Conservation (phyloP, 1,140 invertebrate species). For the Pararge aegeria region DNA sequence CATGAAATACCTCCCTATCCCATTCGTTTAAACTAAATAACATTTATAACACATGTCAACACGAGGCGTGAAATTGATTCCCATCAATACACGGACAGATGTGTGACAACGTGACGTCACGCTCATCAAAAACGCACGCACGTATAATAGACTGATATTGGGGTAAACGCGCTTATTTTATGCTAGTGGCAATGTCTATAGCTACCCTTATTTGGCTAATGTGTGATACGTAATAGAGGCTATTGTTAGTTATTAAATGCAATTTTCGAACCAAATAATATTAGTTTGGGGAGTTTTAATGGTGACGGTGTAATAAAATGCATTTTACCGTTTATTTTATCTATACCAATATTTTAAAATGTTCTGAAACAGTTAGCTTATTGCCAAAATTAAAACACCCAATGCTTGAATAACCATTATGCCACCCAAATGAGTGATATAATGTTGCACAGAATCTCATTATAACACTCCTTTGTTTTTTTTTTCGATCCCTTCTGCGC, state of each 20-base stretch:
- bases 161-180: conserved; percentile 17
- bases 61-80: conserved; percentile 49
- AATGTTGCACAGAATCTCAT: too few relatives aligned
- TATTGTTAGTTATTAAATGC: conserved; percentile 3
- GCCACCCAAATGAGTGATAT: too few relatives aligned
- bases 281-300: too few relatives aligned
- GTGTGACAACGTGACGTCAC: conserved; percentile 40
- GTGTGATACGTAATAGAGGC: conserved; percentile 19
- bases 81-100: conserved; percentile 38
- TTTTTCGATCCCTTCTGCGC: too few relatives aligned
- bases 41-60: conserved; percentile 12
- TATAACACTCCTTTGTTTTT: too few relatives aligned
- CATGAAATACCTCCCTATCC: not conserved
- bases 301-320: too few relatives aligned
- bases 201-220: conserved; percentile 20
- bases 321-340: too few relatives aligned
- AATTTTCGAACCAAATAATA: not conserved
- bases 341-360: too few relatives aligned
- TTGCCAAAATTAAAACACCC: too few relatives aligned
- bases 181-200: not conserved
- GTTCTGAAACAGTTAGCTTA: too few relatives aligned
- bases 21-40: conserved; percentile 11
- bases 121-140: conserved; percentile 27
- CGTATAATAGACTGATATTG: conserved; percentile 24
- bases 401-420: too few relatives aligned